Conservation (phyloP, 2,797 vertebrate species). For the Dallia pectoralis region DNA sequence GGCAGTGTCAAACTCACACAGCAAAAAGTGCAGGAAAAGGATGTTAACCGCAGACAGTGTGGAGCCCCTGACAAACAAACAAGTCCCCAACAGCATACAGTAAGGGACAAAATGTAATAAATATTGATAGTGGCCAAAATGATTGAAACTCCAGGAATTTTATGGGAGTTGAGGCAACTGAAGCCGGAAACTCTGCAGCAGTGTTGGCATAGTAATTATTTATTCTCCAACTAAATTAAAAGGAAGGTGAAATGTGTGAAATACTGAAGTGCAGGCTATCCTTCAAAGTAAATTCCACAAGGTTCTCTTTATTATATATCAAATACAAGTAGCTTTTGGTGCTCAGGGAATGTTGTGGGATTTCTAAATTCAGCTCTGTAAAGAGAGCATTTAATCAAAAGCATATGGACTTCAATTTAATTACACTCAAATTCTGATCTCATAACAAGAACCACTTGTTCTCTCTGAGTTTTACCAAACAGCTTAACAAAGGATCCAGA, state of each 20-base stretch:
- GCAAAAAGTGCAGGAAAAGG: constrained; percentile 6
- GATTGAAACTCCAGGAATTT: neutral
- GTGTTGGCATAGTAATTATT: neutral
- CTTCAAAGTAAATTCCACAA: constrained; percentile 4
- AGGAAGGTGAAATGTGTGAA: neutral
- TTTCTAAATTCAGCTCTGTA: constrained; percentile 12
- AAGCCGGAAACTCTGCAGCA: neutral
- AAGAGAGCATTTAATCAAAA: constrained; percentile 29
- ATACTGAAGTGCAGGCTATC: neutral
- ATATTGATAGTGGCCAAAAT: neutral
- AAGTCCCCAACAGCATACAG: constrained; percentile 5
- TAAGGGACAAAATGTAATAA: constrained; percentile 8
- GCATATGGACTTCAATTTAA: constrained; percentile 47
- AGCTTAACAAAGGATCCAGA: neutral
- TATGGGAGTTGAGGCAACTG: neutral
- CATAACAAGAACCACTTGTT: constrained; percentile 40
- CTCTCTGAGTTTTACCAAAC: constrained; percentile 1
- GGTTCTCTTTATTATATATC: constrained; percentile 20
- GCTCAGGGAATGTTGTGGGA: constrained; percentile 14
- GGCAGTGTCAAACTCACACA: constrained; percentile 2
- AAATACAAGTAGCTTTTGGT: constrained; percentile 20
- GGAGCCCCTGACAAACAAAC: constrained; percentile 34
- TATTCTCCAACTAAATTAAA: neutral
- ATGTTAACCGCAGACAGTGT: constrained; percentile 15
- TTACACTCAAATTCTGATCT: constrained; percentile 26